Evolutionary conservation across 2,113 vertebrate genomes (phyloP).

Genomic region (Mugil cephalus): DNA sequence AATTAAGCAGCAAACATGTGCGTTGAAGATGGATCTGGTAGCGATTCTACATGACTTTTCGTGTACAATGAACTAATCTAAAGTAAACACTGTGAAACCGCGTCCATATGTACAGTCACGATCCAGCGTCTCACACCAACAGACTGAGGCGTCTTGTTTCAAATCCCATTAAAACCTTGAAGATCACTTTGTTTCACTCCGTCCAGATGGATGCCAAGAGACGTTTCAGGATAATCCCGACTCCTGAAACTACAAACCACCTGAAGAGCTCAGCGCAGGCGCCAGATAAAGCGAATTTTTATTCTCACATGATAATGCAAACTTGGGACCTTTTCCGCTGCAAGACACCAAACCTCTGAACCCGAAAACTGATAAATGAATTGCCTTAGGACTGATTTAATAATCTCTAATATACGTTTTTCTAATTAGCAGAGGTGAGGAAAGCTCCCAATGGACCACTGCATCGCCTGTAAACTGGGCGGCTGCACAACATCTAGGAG

Average conservation of each 20-base stretch:
- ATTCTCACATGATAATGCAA: too few species aligned
- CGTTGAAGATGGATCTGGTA: not conserved
- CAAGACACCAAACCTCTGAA: not conserved
- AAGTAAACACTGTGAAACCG: constrained; percentile 4
- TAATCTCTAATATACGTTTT: not conserved
- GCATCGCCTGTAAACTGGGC: not conserved
- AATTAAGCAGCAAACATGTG: not conserved
- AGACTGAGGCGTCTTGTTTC: constrained; percentile 49
- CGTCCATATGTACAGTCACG: constrained; percentile 6
- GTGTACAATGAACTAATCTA: not conserved
- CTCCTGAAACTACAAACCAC: too few species aligned
- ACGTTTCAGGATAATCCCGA: constrained; percentile 26
- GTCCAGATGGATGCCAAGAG: constrained; percentile 25
- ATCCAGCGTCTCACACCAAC: constrained; percentile 13
- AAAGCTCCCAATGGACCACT: not conserved
- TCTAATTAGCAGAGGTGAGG: not conserved
- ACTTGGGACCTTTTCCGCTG: too few species aligned
- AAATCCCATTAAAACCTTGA: constrained; percentile 49
- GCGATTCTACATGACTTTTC: not conserved
- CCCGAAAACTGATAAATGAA: not conserved
- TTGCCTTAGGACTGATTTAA: too few species aligned
- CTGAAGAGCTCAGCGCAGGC: too few species aligned
- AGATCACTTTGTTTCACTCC: constrained; percentile 52
- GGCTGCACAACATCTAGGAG: not conserved
- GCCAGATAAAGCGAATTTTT: too few species aligned